Evolutionary conservation across 2,888 invertebrate genomes (phyloP), one percentile per base, ranked within the genome.

Genomic region (Gari tellinella): DNA sequence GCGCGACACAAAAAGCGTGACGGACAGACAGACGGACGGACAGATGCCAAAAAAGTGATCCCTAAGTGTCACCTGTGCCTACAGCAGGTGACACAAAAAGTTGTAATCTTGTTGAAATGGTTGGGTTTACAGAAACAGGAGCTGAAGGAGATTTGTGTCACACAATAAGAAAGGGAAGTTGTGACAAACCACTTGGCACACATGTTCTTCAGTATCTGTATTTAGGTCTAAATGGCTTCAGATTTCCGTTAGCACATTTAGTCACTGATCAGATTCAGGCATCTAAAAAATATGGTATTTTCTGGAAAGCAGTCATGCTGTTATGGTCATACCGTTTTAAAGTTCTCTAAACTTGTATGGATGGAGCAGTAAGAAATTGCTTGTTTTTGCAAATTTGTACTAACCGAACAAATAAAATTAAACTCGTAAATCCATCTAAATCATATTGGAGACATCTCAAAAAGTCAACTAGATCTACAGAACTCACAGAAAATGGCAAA

Each of bases 171-270:
- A 66, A 40, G n/a, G 66, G 66, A n/a, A 60, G 65, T 48, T 62
- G 52, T 46, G 66, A 72, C 23, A 61, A 62, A 41, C 7, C 19
- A 2, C 2, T 66, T 25, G 72, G 62, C 12, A 66, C 61, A 51
- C 66, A 72, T 66, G 74, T 51, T n/a, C 48, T 72, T 1, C 77
- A 77, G 55, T 45, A 72, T n/a, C 45, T 78, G 7, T 76, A 72
- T 41, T 62, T 75, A 19, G 78, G 75, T 40, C 52, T 79, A 1
- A 67, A 53, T 21, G 78, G 81, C 10, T 80, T 77, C 38, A 63
- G 66, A 17, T 76, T 76, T 31, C 76, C 76, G 12, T 64, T 76
- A 41, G 67, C 49, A 1, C 73, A 73, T 31, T 67, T 73, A 52
- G 49, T 73, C 1, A 58, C 63, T 23, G 63, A 67, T 48, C 55